These are phyloP conservation scores for Pogonomyrmex californicus DNA, from an alignment of 1,140 invertebrate genomes.

Conservation along the genomic window DNA sequence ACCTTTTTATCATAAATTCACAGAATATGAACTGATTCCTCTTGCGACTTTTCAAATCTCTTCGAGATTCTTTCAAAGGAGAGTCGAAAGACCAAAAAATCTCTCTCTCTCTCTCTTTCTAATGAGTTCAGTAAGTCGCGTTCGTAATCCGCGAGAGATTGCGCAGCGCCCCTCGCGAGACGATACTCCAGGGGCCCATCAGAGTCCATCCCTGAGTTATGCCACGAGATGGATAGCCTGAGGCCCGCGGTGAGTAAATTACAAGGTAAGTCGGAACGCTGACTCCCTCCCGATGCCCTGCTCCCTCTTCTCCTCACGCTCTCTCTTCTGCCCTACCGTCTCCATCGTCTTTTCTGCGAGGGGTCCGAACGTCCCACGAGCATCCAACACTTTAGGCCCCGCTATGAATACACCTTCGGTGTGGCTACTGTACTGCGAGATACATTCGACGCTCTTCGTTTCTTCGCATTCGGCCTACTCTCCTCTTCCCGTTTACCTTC, in stretches of 20 bases:
- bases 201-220: conserved; percentile 82
- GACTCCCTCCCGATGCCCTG: conserved; percentile 74
- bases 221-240: conserved; percentile 83
- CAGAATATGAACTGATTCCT: background rate
- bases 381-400: conserved; percentile 79
- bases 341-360: conserved; percentile 54
- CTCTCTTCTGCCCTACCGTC: conserved; percentile 58
- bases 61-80: no score
- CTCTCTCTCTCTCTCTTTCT: no score
- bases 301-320: conserved; percentile 47
- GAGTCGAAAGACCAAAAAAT: background rate
- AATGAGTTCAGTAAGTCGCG: background rate
- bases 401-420: conserved; percentile 81
- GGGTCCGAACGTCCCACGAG: conserved; percentile 76
- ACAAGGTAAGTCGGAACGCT: conserved; percentile 85
- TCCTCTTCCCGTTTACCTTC: conserved; percentile 54
- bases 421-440: conserved; percentile 80
- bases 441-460: conserved; percentile 59
- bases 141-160: conserved; percentile 28
- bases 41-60: background rate
- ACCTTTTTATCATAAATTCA: background rate
- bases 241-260: conserved; percentile 86
- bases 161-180: conserved; percentile 63
- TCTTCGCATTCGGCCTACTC: conserved; percentile 14
- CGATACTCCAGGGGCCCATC: conserved; percentile 78